These are phyloP conservation scores for Macrosoma leucophasiata DNA, from an alignment of 2,888 invertebrate species.

Conservation along the genomic window DNA sequence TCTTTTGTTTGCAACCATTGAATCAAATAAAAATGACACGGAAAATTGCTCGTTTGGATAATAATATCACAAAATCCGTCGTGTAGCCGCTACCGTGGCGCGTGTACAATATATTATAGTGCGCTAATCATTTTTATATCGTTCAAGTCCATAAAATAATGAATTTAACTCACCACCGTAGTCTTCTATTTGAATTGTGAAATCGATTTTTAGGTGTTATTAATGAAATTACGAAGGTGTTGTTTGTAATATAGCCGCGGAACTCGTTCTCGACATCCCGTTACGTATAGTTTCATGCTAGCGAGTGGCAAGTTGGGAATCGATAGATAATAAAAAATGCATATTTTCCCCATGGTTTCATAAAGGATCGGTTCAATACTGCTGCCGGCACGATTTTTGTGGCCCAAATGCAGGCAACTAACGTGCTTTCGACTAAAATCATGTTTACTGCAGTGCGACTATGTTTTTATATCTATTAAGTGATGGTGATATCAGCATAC, in stretches of 20 bases:
- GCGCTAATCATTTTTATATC: slow-evolving; percentile 27
- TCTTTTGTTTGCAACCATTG: slow-evolving; percentile 65
- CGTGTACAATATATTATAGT: slow-evolving; percentile 27
- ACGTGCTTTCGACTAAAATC: slow-evolving; percentile 20
- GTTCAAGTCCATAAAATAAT: slow-evolving; percentile 58
- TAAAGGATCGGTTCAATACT: slow-evolving; percentile 54
- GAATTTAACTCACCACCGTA: slow-evolving; percentile 64
- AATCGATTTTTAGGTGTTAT: slow-evolving; percentile 75
- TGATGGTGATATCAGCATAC: slow-evolving; percentile 38
- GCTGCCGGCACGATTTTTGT: slow-evolving; percentile 38
- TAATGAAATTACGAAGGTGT: slow-evolving; percentile 72
- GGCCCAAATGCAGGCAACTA: slow-evolving; percentile 4
- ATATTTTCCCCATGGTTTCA: slow-evolving; percentile 65
- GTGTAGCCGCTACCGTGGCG: slow-evolving; percentile 31
- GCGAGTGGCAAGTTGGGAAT: slow-evolving; percentile 44
- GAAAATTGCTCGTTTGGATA: slow-evolving; percentile 38
- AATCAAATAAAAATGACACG: slow-evolving; percentile 56
- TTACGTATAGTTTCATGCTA: slow-evolving; percentile 34
- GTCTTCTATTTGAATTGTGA: slow-evolving; percentile 66
- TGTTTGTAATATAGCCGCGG: slow-evolving; percentile 56
- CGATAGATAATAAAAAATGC: slow-evolving; percentile 73
- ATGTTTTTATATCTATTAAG: slow-evolving; percentile 30
- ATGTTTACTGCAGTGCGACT: slow-evolving; percentile 36
- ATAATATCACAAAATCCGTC: slow-evolving; percentile 32
- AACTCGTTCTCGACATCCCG: slow-evolving; percentile 41